Base-by-base conservation (phyloP, 1,140 invertebrate genomes). In the Marisa cornuarietis region DNA sequence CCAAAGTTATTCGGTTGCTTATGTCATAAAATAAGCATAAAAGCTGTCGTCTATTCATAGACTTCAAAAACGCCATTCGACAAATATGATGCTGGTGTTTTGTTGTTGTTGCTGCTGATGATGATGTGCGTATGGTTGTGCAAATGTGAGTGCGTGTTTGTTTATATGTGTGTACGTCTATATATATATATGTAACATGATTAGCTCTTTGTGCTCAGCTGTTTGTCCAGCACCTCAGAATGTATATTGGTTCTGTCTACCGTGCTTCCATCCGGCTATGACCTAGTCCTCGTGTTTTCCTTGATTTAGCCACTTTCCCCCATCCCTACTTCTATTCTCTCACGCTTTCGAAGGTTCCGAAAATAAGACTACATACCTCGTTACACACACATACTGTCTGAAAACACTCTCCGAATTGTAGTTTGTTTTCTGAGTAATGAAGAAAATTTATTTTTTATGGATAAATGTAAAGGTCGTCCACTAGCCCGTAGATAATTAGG, bases 101-200 rank as follows among this genome's bases (percentile, higher is more conserved):
- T 42, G 31, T 6, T 42, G 31, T 0, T 42, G 31, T 1, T 42
- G 31, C 0, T 42, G 31, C 2, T 42, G 16, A 69, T 69, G 66
- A 26, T n/a, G 2, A 13, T 69, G 14, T 69, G n/a, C n/a, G 66
- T 69, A 31, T 69, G 66, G 7, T n/a, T 69, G 66, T 69, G 66
- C 42, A 31, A 26, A 31, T 69, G 66, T 69, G 66, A 26, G 66
- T 69, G 66, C 42, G 66, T 69, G 66, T 69, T n/a, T 69, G 66
- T 69, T n/a, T 69, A 7, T 69, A 31, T 69, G 66, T 69, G 66
- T 69, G n/a, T n/a, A n/a, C n/a, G n/a, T n/a, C n/a, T n/a, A n/a
- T n/a, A n/a, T n/a, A n/a, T n/a, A n/a, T n/a, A n/a, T n/a, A n/a
- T n/a, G n/a, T n/a, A n/a, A n/a, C n/a, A n/a, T n/a, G n/a, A n/a